Evolutionary conservation across 2,888 invertebrate species (phyloP).

Genomic region (Euplagia quadripunctaria): DNA sequence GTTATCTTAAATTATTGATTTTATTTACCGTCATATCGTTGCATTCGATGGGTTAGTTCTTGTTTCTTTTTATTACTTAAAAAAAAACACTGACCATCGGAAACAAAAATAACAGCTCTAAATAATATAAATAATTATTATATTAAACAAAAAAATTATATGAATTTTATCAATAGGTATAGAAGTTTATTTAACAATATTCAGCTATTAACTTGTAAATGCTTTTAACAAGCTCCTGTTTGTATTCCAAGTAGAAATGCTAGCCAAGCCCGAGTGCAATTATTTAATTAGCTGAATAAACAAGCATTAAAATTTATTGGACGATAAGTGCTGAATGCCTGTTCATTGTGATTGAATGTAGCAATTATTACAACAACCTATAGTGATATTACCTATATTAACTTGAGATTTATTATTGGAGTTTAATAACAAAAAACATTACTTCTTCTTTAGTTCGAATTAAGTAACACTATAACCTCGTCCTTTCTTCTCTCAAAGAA

Average conservation of each 20-base stretch:
- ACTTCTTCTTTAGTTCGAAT: too few relatives aligned
- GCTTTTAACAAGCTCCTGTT: background rate
- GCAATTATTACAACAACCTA: background rate
- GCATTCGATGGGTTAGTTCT: too few relatives aligned
- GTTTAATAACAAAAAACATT: background rate
- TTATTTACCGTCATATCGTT: too few relatives aligned
- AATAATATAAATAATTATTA: too few relatives aligned
- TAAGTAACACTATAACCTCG: too few relatives aligned
- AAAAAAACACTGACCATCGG: too few relatives aligned
- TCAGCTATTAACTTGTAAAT: background rate
- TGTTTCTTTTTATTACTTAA: too few relatives aligned
- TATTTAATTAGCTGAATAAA: background rate
- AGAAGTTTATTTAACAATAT: background rate
- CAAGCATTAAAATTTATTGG: constrained; percentile 1
- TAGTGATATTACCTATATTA: background rate
- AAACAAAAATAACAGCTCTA: too few relatives aligned
- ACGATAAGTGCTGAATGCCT: background rate
- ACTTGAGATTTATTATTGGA: background rate
- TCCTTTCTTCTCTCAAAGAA: too few relatives aligned
- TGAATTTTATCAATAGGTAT: too few relatives aligned
- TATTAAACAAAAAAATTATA: too few relatives aligned
- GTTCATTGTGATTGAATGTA: background rate
- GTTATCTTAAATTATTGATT: too few relatives aligned
- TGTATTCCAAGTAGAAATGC: background rate
- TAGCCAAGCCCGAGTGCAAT: background rate